Conservation (phyloP, 2,888 invertebrate species). For the Polyploca ridens region DNA sequence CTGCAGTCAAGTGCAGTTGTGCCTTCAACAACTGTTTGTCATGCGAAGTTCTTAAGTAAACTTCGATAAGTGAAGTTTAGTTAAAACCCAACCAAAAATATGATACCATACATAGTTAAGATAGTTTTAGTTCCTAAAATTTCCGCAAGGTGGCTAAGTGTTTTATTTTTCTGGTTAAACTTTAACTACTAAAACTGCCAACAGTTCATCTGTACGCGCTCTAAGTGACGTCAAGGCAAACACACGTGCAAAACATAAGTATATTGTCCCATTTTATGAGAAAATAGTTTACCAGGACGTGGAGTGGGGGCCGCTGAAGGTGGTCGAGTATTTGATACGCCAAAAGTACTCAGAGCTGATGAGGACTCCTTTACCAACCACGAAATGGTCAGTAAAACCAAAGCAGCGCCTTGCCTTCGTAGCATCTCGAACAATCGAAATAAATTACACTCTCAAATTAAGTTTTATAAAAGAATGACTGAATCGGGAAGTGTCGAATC, state of each 20-base stretch:
- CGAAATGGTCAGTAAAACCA: slow-evolving; percentile 62
- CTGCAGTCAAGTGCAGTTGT: neutral
- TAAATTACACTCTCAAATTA: slow-evolving; percentile 14
- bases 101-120: no score
- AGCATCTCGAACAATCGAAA: slow-evolving; percentile 60
- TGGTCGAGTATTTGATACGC: slow-evolving; percentile 85
- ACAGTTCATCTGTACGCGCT: neutral
- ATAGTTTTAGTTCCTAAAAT: no score
- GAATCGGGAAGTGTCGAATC: neutral
- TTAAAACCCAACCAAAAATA: no score
- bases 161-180: no score
- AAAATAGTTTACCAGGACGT: slow-evolving; percentile 82
- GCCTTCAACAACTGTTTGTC: neutral
- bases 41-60: neutral
- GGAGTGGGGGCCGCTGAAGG: slow-evolving; percentile 82
- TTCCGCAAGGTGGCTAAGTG: no score
- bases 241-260: slow-evolving; percentile 33
- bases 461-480: neutral
- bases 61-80: neutral
- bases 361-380: slow-evolving; percentile 76
- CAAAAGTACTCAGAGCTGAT: slow-evolving; percentile 88
- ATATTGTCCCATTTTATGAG: slow-evolving; percentile 68
- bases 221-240: slow-evolving; percentile 24
- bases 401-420: slow-evolving; percentile 62
- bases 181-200: neutral